Evolutionary conservation across 2,888 invertebrate species (phyloP).

Genomic region (Phlogophora meticulosa): DNA sequence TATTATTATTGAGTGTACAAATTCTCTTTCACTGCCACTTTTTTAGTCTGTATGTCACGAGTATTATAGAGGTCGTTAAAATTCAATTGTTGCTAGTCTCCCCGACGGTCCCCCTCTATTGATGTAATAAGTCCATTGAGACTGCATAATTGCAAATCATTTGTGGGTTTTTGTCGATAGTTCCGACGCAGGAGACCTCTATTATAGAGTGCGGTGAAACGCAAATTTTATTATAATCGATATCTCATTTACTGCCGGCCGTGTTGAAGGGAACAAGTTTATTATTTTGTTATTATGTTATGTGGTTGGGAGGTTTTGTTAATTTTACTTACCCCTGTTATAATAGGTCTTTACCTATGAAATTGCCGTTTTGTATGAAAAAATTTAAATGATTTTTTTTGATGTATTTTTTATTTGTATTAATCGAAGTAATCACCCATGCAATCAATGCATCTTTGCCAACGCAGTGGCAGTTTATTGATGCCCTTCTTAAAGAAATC

Average conservation of each 20-base stretch:
- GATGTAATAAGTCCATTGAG: conserved; percentile 90
- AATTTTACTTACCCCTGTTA: not conserved
- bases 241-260: conserved; percentile 57
- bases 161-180: conserved; percentile 85
- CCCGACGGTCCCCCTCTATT: conserved; percentile 79
- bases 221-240: conserved; percentile 69
- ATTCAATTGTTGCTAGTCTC: conserved; percentile 89
- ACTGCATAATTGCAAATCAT: conserved; percentile 90
- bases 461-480: too few relatives aligned
- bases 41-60: conserved; percentile 71
- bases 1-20: too few relatives aligned
- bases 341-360: too few relatives aligned
- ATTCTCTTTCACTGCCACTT: conserved; percentile 30
- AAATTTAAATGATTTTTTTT: too few relatives aligned
- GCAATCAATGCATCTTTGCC: too few relatives aligned
- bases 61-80: conserved; percentile 89
- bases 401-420: too few relatives aligned
- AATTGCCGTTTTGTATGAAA: too few relatives aligned
- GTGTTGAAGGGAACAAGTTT: conserved; percentile 35
- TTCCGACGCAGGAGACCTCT: conserved; percentile 60
- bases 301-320: not conserved
- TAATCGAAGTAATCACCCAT: too few relatives aligned
- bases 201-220: conserved; percentile 70
- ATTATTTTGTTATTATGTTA: conserved; percentile 47
- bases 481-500: too few relatives aligned